Evolutionary conservation across 2,797 vertebrate genomes (phyloP).

Genomic region (Hemibagrus guttatus): DNA sequence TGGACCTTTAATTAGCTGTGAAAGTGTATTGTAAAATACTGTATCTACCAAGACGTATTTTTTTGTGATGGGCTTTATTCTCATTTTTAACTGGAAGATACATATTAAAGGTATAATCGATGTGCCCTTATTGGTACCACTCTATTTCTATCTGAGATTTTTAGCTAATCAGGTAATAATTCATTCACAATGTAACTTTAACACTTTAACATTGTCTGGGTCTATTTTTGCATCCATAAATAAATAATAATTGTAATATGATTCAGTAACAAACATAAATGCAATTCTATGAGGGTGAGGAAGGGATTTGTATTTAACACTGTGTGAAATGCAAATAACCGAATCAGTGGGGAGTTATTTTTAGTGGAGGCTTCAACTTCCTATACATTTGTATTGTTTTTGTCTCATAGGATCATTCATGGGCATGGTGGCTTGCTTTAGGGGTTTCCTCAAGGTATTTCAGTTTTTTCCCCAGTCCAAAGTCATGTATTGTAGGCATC

Average conservation of each 20-base stretch:
- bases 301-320: neutral
- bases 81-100: neutral
- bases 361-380: neutral
- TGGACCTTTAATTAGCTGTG: neutral
- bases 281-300: neutral
- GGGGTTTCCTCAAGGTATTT: too few relatives aligned
- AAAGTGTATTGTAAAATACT: neutral
- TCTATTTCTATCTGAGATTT: neutral
- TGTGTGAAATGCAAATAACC: neutral
- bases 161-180: neutral
- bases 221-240: neutral
- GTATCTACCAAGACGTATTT: neutral
- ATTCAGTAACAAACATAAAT: neutral
- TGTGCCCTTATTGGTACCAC: neutral
- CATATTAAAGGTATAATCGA: neutral
- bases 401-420: neutral
- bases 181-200: too few relatives aligned
- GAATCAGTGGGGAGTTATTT: neutral
- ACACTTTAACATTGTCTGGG: neutral
- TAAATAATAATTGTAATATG: neutral
- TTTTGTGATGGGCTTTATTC: neutral
- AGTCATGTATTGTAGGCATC: too few relatives aligned
- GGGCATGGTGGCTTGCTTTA: too few relatives aligned
- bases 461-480: too few relatives aligned
- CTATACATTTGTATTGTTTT: neutral